Evolutionary conservation across 2,113 vertebrate species (phyloP).

Genomic region (Thymallus thymallus): DNA sequence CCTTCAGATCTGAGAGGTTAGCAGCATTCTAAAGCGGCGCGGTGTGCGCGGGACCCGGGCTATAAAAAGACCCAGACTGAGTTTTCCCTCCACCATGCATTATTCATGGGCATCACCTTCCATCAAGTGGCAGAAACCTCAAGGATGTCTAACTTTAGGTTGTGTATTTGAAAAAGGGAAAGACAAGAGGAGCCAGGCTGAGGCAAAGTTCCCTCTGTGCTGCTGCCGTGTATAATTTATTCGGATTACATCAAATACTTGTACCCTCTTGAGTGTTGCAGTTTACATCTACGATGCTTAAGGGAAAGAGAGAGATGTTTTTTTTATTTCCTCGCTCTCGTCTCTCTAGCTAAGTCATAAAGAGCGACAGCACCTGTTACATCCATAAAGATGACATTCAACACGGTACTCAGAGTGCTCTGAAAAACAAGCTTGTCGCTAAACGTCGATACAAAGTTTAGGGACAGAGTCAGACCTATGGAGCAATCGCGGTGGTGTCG

Average conservation of each 20-base stretch:
- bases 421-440: conserved; percentile 35
- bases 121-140: conserved; percentile 91
- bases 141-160: conserved; percentile 88
- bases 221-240: conserved; percentile 48
- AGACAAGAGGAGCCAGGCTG: conserved; percentile 37
- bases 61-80: conserved; percentile 96
- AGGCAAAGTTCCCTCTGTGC: conserved; percentile 30
- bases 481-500: background rate
- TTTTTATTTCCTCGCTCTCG: background rate
- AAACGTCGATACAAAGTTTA: conserved; percentile 35
- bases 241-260: conserved; percentile 53
- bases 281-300: conserved; percentile 36
- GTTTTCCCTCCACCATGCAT: conserved; percentile 97
- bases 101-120: conserved; percentile 92
- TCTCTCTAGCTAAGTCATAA: conserved; percentile 66
- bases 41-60: conserved; percentile 57
- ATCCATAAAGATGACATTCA: conserved; percentile 71
- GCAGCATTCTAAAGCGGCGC: conserved; percentile 20
- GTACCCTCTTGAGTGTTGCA: conserved; percentile 40
- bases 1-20: conserved; percentile 73
- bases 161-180: conserved; percentile 67
- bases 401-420: conserved; percentile 8
- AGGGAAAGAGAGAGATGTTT: conserved; percentile 18
- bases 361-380: conserved; percentile 76
- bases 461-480: conserved; percentile 22